Evolutionary conservation across 2,113 vertebrate genomes (phyloP).

Genomic region (Triplophysa siluroides): DNA sequence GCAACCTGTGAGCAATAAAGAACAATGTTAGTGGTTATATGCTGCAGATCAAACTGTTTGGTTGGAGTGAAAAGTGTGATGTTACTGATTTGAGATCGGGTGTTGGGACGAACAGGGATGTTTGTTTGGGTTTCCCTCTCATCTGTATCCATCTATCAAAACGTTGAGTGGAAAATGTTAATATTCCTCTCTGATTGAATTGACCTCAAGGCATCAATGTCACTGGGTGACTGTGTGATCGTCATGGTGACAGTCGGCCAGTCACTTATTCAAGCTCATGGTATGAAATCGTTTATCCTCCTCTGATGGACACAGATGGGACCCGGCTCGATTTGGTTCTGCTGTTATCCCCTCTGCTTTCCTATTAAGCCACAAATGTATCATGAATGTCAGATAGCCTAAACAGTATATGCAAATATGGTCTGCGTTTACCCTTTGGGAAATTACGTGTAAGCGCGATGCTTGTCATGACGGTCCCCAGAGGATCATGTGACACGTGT

Average conservation of each 20-base stretch:
- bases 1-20: too few relatives aligned
- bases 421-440: neutral
- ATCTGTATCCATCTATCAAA: constrained; percentile 60
- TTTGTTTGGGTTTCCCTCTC: constrained; percentile 59
- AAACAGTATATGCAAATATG: neutral
- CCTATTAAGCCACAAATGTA: neutral
- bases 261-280: neutral
- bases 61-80: neutral
- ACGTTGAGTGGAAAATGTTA: constrained; percentile 61
- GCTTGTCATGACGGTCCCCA: neutral
- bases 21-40: neutral
- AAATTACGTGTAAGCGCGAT: neutral
- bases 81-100: constrained; percentile 16
- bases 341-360: neutral
- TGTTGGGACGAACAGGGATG: neutral
- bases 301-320: neutral
- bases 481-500: neutral
- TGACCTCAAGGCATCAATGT: constrained; percentile 70
- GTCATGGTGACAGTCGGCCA: constrained; percentile 55
- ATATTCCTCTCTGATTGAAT: constrained; percentile 63
- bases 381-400: constrained; percentile 9
- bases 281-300: constrained; percentile 2
- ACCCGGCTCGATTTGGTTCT: neutral
- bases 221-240: constrained; percentile 54
- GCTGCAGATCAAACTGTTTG: neutral